These are phyloP conservation scores for Xenopus borealis DNA, from an alignment of 2,113 vertebrate species.

Conservation along the genomic window DNA sequence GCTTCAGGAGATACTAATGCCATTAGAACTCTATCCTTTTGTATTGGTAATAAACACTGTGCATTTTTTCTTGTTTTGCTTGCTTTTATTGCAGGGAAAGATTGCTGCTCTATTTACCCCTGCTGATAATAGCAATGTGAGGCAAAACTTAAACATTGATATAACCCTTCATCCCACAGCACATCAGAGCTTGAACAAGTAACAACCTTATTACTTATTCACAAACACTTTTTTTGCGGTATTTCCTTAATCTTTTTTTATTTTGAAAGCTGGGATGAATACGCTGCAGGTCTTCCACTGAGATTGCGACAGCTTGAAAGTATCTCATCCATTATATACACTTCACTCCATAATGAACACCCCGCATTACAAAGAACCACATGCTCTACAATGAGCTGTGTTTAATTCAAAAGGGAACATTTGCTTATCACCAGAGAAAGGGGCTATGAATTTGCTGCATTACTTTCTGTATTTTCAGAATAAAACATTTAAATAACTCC, in stretches of 20 bases:
- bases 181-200: conserved; percentile 43
- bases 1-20: conserved; percentile 35
- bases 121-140: conserved; percentile 27
- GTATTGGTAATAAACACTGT: conserved; percentile 37
- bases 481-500: neutral
- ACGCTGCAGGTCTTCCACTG: conserved; percentile 23
- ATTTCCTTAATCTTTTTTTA: conserved; percentile 28
- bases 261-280: conserved; percentile 41
- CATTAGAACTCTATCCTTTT: conserved; percentile 35
- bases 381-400: conserved; percentile 33
- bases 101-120: conserved; percentile 34
- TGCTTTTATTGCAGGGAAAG: conserved; percentile 33
- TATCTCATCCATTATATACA: conserved; percentile 44
- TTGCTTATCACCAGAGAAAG: neutral
- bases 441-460: neutral
- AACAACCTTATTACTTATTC: conserved; percentile 50
- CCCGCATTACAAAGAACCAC: conserved; percentile 27
- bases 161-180: conserved; percentile 36
- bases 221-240: conserved; percentile 42
- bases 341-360: conserved; percentile 39
- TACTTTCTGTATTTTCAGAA: neutral
- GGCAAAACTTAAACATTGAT: conserved; percentile 36
- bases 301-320: conserved; percentile 38
- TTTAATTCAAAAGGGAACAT: neutral
- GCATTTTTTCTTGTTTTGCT: conserved; percentile 7